Conservation (phyloP, 2,797 vertebrate species). For the Melanotaenia boesemani region DNA sequence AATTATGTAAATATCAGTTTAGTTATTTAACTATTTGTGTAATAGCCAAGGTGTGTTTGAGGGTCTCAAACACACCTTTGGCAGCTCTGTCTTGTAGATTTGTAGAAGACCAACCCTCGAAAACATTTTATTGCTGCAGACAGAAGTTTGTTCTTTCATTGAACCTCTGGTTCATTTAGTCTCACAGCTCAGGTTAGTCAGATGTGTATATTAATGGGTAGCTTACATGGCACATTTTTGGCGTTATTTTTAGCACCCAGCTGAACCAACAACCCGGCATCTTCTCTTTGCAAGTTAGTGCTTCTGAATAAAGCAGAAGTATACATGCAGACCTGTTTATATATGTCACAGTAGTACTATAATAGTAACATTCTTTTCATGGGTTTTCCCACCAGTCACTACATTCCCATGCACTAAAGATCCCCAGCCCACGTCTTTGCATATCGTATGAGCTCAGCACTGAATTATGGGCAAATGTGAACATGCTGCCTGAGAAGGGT, state of each 20-base stretch:
- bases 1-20: slow-evolving; percentile 12
- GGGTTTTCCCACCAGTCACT: slow-evolving; percentile 47
- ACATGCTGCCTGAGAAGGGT: slow-evolving; percentile 70
- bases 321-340: slow-evolving; percentile 17
- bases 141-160: slow-evolving; percentile 38
- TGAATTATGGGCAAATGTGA: slow-evolving; percentile 77
- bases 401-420: slow-evolving; percentile 58
- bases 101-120: slow-evolving; percentile 18
- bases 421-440: slow-evolving; percentile 54
- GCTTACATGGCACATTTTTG: slow-evolving; percentile 11
- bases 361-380: slow-evolving; percentile 48
- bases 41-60: slow-evolving; percentile 1
- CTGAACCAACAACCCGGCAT: slow-evolving; percentile 3
- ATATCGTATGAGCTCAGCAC: slow-evolving; percentile 74
- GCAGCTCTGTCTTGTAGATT: slow-evolving; percentile 34
- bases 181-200: slow-evolving; percentile 16
- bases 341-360: slow-evolving; percentile 15
- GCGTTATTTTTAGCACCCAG: slow-evolving; percentile 8
- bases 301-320: slow-evolving; percentile 14
- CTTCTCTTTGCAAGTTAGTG: slow-evolving; percentile 9
- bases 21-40: slow-evolving; percentile 6
- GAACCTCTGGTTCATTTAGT: slow-evolving; percentile 30
- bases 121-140: slow-evolving; percentile 28
- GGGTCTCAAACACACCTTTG: neutral
- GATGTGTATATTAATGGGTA: neutral